Percentiles rank a stretch among this genome's conserved stretches.
phyloP scores from a whole-genome alignment of 1,140 invertebrate species.

The Pteromalus puparum region DNA sequence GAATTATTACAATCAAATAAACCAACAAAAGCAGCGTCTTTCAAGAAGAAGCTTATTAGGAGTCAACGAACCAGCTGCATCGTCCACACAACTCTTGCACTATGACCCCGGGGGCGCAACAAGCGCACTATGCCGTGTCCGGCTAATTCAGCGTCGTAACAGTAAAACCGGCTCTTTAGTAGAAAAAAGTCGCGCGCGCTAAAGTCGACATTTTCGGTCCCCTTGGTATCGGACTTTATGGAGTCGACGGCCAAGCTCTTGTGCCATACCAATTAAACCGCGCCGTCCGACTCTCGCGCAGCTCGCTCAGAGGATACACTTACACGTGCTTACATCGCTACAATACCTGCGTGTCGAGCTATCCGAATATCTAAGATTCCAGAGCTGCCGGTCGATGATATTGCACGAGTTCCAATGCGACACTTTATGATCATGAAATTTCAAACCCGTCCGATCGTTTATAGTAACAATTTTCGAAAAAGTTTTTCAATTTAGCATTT shows the following conservation, averaged over 20 bases:
- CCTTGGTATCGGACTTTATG: neutral
- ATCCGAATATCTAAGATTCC: too few relatives aligned
- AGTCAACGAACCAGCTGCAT: neutral
- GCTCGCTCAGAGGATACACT: too few relatives aligned
- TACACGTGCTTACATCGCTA: neutral
- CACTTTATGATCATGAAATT: too few relatives aligned
- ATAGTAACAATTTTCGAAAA: too few relatives aligned
- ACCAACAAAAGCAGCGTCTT: too few relatives aligned
- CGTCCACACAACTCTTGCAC: neutral
- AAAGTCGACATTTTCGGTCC: neutral
- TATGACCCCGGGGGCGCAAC: neutral
- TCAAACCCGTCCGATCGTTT: too few relatives aligned
- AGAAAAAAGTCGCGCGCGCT: neutral
- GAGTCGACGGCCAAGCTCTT: neutral
- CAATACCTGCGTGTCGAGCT: neutral
- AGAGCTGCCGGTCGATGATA: too few relatives aligned
- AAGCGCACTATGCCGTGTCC: neutral
- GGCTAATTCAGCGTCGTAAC: constrained; percentile 57
- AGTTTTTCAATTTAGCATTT: too few relatives aligned
- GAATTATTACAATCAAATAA: too few relatives aligned
- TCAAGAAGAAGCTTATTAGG: too few relatives aligned
- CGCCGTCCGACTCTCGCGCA: neutral
- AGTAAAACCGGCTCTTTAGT: constrained; percentile 68
- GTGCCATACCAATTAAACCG: neutral
- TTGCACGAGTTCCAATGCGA: too few relatives aligned